Conservation (phyloP, 2,888 invertebrate species). For the Heteromurus nitidus region DNA sequence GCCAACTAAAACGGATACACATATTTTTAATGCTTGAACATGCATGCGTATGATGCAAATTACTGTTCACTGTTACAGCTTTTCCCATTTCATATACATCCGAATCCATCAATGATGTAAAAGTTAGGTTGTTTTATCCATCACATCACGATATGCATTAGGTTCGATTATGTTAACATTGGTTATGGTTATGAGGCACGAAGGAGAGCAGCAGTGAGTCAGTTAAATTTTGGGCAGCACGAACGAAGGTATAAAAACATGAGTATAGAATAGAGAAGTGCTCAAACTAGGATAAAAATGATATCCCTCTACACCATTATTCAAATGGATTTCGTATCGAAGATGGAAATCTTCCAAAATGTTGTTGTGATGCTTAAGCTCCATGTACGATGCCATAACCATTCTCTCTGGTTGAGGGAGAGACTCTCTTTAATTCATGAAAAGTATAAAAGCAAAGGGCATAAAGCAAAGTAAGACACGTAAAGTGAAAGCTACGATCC, state of each 20-base stretch:
- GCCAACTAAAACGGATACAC: too few species aligned
- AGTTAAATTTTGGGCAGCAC: not conserved
- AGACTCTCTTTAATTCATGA: too few species aligned
- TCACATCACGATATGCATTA: not conserved
- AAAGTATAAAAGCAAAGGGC: too few species aligned
- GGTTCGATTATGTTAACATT: not conserved
- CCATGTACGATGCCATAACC: too few species aligned
- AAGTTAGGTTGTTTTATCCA: conserved; percentile 8
- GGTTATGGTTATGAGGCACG: not conserved
- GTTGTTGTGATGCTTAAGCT: conserved; percentile 28
- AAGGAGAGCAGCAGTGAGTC: not conserved
- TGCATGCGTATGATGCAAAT: conserved; percentile 17
- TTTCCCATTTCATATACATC: not conserved
- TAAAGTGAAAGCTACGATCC: too few species aligned
- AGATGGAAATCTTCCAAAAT: conserved; percentile 59
- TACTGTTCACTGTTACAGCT: conserved; percentile 14
- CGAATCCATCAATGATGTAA: not conserved
- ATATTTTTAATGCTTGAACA: not conserved
- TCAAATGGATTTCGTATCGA: conserved; percentile 58
- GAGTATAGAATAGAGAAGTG: not conserved
- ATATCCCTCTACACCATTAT: conserved; percentile 51
- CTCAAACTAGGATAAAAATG: conserved; percentile 48
- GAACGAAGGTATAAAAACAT: not conserved
- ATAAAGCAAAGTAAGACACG: too few species aligned
- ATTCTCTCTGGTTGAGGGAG: too few species aligned